Percentiles rank a stretch among this genome's conserved stretches.
These are phyloP conservation scores for Plebejus melissa DNA, from an alignment of 2,888 invertebrate genomes.

Conservation along the genomic window DNA sequence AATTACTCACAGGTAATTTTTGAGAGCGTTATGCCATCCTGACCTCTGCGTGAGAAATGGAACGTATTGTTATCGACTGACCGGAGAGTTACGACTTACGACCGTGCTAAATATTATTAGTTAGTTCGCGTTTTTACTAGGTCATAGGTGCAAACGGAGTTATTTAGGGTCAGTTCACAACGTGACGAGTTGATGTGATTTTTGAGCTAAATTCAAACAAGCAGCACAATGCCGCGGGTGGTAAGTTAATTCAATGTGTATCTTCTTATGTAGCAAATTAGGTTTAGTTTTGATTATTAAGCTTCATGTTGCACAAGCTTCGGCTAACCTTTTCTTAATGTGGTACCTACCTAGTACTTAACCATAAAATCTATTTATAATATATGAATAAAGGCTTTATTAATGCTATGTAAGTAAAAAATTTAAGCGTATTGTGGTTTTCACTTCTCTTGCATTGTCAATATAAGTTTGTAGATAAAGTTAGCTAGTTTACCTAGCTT, in stretches of 20 bases:
- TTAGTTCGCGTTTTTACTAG: background rate
- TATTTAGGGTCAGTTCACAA: background rate
- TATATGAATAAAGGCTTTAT: too few species aligned
- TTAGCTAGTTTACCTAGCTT: too few species aligned
- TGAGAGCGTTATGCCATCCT: constrained; percentile 13
- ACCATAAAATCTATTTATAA: too few species aligned
- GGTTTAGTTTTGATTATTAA: too few species aligned
- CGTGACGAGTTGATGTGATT: background rate
- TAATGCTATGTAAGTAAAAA: too few species aligned
- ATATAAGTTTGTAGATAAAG: too few species aligned
- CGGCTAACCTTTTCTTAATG: too few species aligned
- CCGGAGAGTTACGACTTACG: background rate
- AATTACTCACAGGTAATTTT: constrained; percentile 13
- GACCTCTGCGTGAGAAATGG: constrained; percentile 10
- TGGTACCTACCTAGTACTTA: too few species aligned
- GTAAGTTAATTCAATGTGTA: background rate
- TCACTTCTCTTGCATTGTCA: too few species aligned
- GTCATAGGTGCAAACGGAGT: background rate
- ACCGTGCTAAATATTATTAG: constrained; percentile 3
- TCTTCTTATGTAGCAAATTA: too few species aligned
- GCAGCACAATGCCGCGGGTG: background rate
- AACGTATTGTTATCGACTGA: constrained; percentile 8
- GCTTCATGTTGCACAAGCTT: too few species aligned
- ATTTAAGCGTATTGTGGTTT: too few species aligned
- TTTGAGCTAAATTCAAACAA: background rate